Evolutionary conservation across 1,140 invertebrate species (phyloP).

Genomic region (Elymnias hypermnestra): DNA sequence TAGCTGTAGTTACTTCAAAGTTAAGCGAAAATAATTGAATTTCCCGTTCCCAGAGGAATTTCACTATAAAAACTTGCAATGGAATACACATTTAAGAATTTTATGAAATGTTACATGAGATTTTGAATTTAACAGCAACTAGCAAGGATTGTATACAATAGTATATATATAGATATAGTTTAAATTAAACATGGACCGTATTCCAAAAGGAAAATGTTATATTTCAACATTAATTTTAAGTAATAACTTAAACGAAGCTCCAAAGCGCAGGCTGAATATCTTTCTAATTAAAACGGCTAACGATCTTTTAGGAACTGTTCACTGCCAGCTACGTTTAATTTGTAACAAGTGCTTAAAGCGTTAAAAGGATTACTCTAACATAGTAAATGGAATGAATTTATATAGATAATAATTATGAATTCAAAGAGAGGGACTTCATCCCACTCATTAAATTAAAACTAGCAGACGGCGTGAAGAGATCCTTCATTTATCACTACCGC

Average conservation of each 20-base stretch:
- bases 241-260: slow-evolving; percentile 18
- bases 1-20: no score
- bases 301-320: slow-evolving; percentile 20
- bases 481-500: background rate
- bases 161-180: no score
- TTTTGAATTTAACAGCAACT: no score
- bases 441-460: background rate
- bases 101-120: no score
- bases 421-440: background rate
- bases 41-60: no score
- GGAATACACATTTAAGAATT: no score
- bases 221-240: slow-evolving; percentile 18
- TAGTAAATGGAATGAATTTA: slow-evolving; percentile 13
- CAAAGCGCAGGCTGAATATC: slow-evolving; percentile 16
- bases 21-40: no score
- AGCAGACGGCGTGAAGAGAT: background rate
- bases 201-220: no score
- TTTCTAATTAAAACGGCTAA: slow-evolving; percentile 21
- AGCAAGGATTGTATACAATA: no score
- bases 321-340: slow-evolving; percentile 18
- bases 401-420: slow-evolving; percentile 1
- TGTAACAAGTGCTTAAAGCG: slow-evolving; percentile 14
- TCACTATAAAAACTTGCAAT: no score
- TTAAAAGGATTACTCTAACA: slow-evolving; percentile 11
- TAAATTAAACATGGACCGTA: no score